phyloP scores from a whole-genome alignment of 1,140 invertebrate genomes.

The Pseudomyrmex dendroicus region DNA sequence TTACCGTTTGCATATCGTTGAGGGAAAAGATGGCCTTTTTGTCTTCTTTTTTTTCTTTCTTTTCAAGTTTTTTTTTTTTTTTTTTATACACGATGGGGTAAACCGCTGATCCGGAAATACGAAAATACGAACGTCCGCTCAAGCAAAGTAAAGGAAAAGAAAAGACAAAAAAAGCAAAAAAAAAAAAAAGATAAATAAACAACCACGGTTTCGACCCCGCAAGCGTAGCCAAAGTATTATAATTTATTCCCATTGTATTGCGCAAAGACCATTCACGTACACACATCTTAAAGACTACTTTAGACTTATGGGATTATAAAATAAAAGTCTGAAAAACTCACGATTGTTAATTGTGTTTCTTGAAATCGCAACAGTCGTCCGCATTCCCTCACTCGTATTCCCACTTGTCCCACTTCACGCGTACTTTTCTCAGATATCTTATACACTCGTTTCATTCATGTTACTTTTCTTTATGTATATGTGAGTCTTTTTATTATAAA shows the following conservation, averaged over 20 bases:
- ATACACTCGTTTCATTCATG: no score
- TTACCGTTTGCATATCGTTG: conserved; percentile 66
- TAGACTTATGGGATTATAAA: conserved; percentile 85
- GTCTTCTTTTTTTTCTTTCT: conserved; percentile 50
- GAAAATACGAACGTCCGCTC: conserved; percentile 67
- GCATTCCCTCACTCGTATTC: conserved; percentile 25
- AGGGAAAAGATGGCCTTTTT: conserved; percentile 68
- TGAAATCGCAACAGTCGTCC: conserved; percentile 39
- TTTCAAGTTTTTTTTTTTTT: neutral
- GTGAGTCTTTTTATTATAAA: no score
- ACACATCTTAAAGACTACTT: conserved; percentile 84
- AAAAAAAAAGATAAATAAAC: conserved; percentile 63
- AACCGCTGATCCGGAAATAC: conserved; percentile 68
- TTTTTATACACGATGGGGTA: conserved; percentile 69
- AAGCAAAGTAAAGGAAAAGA: conserved; percentile 73
- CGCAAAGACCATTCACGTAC: conserved; percentile 83
- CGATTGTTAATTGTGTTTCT: conserved; percentile 64
- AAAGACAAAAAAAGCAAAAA: no score
- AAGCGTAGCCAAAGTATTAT: conserved; percentile 85
- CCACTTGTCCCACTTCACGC: no score
- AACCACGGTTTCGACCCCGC: conserved; percentile 78
- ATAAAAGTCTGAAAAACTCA: conserved; percentile 83
- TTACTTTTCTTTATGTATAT: no score
- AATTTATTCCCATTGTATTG: conserved; percentile 86
- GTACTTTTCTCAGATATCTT: no score